Base-by-base conservation (phyloP, 92 coral and sea anemone genomes). In the Epizoanthus ramosus region DNA sequence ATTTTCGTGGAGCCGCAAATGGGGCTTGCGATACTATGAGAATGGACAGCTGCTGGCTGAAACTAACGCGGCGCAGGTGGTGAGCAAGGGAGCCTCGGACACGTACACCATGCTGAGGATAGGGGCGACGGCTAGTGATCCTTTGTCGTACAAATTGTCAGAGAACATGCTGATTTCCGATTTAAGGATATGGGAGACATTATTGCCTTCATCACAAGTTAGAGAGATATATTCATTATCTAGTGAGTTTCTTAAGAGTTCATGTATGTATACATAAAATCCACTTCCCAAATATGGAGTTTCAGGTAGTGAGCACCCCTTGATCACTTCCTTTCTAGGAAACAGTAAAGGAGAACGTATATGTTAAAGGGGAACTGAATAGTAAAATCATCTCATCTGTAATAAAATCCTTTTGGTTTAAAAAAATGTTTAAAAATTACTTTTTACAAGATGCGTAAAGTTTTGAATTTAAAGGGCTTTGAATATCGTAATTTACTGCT, bases 21-120 rank as follows among this genome's bases (percentile, higher is more conserved):
- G 71, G 71, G 71, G 71, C 16, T 33, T 67, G 71, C 15, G 71
- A 24, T 67, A 67, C 50, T 67, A 67, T 67, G 71, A 33, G 22
- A 67, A 67, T 19, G 71, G 71, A 18, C 71, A 13, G 71, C 47
- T 67, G 41, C 6, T 67, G 0, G 47, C 12, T 12, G 71, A 67
- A 19, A 67, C 71, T 14, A 33, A 67, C 47, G 3, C 47, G 35
- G 71, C 31, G 4, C 5, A 3, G 0, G 50, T 28, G 10, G 21
- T 16, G n/a, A 16, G n/a, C 41, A 67, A 19, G n/a, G 47, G 21
- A 28, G 9, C 24, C 19, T 1, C 10, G 13, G 71, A 67, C 1
- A 16, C 22, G 17, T 12, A 14, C 71, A 6, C 8, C 28, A 4
- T 2, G 18, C 71, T 67, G 17, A 67, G 2, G 50, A 33, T 67